Base-by-base conservation (phyloP, 2,797 vertebrate genomes). In the Leptatherina wallacei region DNA sequence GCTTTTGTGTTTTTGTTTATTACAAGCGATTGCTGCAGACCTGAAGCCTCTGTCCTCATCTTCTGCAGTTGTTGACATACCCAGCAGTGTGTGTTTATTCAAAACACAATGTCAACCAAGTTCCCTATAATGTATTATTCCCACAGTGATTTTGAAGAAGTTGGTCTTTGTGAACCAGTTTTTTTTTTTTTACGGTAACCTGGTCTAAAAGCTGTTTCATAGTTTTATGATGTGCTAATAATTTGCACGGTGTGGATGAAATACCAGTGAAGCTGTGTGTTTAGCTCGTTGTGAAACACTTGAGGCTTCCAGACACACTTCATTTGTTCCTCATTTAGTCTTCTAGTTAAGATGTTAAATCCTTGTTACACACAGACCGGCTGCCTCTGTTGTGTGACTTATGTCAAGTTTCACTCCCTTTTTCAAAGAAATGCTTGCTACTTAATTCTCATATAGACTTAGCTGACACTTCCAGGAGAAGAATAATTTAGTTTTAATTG, bases 61-160 rank as follows among this genome's bases (percentile, higher is more conserved):
- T 27, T 59, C 24, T 60, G 66, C 56, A 18, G 55, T 63, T 55
- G 38, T 67, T 77, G 13, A 71, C 22, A 22, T 55, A 47, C 62
- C 49, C 61, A 3, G 9, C 60, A 3, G 9, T 44, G 11, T 52
- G 20, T 60, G 64, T 73, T 69, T 69, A 63, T 73, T 68, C 35
- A 70, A 40, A n/a, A 35, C 35, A 64, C 5, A 64, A 9, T 63
- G 30, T 51, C 44, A 20, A 52, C 9, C 71, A 65, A 78, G 58
- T 81, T 84, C 76, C 74, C 60, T 20, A n/a, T 67, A 63, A 65
- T 63, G 30, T 38, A 33, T 57, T 58, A 73, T 65, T 40, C 61
- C 56, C 65, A 35, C 47, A 24, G 3, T 65, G n/a, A 57, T 75
- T 86, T 85, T 81, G 70, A 78, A 83, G 77, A 85, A 86, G 83